A percentile compares a stretch with the other conserved stretches of the same genome.
These are phyloP conservation scores for Peromyscus nudipes DNA, from an alignment of 2,797 vertebrate genomes.

Conservation along the genomic window DNA sequence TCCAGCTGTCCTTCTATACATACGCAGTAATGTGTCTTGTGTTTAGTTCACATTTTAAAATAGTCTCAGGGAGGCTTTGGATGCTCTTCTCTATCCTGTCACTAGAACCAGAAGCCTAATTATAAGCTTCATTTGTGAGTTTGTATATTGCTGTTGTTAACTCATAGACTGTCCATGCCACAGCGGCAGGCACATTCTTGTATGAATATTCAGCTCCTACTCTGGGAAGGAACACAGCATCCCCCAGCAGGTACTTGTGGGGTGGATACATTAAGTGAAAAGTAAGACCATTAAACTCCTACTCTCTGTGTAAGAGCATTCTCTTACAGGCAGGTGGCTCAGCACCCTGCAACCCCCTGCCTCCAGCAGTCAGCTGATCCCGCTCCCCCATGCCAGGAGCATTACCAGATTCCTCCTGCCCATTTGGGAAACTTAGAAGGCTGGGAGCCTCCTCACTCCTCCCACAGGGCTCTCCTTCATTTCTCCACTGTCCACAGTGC, in stretches of 20 bases:
- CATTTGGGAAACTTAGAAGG: neutral
- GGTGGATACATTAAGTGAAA: neutral
- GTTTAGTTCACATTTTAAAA: neutral
- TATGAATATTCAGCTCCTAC: neutral
- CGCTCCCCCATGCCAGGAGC: neutral
- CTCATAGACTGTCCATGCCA: neutral
- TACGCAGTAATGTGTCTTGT: too few species aligned
- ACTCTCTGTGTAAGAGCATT: neutral
- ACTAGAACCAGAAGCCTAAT: neutral
- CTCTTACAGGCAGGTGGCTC: neutral
- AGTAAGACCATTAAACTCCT: neutral
- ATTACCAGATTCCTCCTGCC: neutral
- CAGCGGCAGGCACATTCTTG: neutral
- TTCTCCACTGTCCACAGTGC: too few species aligned
- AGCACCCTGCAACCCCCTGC: fast-evolving
- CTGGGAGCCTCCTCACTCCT: neutral
- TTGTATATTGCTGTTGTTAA: neutral
- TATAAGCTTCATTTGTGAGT: neutral
- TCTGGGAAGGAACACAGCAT: neutral
- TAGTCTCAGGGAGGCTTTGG: neutral
- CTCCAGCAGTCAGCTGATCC: neutral
- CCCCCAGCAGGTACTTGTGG: neutral
- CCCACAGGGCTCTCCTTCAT: too few species aligned
- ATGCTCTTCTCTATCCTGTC: neutral
- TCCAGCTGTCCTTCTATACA: neutral